A percentile compares a stretch with the other conserved stretches of the same genome.
These are phyloP conservation scores for Vulpes ferrilata DNA, from an alignment of 2,113 vertebrate species.

Conservation along the genomic window DNA sequence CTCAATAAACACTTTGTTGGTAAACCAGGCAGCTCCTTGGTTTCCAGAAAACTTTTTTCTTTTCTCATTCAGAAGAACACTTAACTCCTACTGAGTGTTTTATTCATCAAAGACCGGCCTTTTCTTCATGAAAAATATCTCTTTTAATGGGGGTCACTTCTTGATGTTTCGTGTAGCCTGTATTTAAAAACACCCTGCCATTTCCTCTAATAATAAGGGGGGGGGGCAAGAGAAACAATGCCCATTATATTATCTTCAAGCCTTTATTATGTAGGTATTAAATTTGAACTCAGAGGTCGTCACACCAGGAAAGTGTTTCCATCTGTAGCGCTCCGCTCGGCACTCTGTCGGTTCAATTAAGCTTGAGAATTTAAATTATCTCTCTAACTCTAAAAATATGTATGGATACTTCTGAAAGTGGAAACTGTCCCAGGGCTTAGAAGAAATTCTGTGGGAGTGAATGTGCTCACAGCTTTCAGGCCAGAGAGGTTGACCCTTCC, in stretches of 20 bases:
- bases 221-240: constrained; percentile 61
- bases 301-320: constrained; percentile 78
- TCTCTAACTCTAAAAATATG: constrained; percentile 80
- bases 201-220: constrained; percentile 38
- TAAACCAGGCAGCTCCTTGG: neutral
- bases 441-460: constrained; percentile 84
- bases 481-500: constrained; percentile 83
- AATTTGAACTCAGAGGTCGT: constrained; percentile 65
- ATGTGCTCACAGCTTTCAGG: constrained; percentile 82
- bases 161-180: constrained; percentile 57
- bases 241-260: constrained; percentile 54
- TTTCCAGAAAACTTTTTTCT: constrained; percentile 31
- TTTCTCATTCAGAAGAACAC: constrained; percentile 32
- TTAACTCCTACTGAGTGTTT: constrained; percentile 36
- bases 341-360: constrained; percentile 68
- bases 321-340: constrained; percentile 68
- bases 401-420: constrained; percentile 79
- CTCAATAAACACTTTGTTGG: constrained; percentile 5
- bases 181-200: neutral
- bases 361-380: constrained; percentile 82
- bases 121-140: constrained; percentile 59
- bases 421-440: constrained; percentile 81
- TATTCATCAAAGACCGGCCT: constrained; percentile 48
- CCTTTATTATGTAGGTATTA: constrained; percentile 70
- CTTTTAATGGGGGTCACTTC: constrained; percentile 54